A percentile compares a stretch with the other conserved stretches of the same genome.
Evolutionary conservation across 2,888 invertebrate species (phyloP).

Genomic region (Limenitis camilla): DNA sequence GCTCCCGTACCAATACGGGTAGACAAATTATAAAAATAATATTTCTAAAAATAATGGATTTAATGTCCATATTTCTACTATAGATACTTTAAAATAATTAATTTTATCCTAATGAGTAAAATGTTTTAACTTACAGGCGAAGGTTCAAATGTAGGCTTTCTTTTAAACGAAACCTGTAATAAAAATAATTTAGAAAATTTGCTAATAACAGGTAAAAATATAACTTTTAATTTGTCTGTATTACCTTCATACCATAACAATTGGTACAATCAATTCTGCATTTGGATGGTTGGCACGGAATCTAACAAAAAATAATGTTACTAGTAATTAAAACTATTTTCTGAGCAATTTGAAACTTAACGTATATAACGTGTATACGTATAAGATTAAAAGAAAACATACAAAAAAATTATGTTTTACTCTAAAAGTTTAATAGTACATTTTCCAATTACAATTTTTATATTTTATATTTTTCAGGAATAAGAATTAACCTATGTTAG

Average conservation of each 20-base stretch:
- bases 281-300: slow-evolving; percentile 30
- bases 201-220: neutral
- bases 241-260: slow-evolving; percentile 47
- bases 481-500: too few relatives aligned
- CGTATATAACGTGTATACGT: too few relatives aligned
- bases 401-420: too few relatives aligned
- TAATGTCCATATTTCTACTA: too few relatives aligned
- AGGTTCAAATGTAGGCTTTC: slow-evolving; percentile 42
- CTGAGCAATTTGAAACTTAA: neutral
- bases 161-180: slow-evolving; percentile 46
- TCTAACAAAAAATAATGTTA: slow-evolving; percentile 25
- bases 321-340: neutral
- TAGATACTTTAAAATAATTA: neutral
- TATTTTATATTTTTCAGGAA: too few relatives aligned
- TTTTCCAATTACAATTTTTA: too few relatives aligned
- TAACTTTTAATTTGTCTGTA: neutral
- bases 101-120: neutral
- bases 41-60: too few relatives aligned
- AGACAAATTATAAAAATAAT: too few relatives aligned
- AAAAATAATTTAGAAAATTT: neutral
- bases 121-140: slow-evolving; percentile 29
- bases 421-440: too few relatives aligned
- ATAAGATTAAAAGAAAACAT: too few relatives aligned
- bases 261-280: slow-evolving; percentile 37
- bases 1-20: too few relatives aligned